Evolutionary conservation across 2,888 invertebrate species (phyloP), one percentile per base, ranked within the genome.

Genomic region (Diarsia brunnea): DNA sequence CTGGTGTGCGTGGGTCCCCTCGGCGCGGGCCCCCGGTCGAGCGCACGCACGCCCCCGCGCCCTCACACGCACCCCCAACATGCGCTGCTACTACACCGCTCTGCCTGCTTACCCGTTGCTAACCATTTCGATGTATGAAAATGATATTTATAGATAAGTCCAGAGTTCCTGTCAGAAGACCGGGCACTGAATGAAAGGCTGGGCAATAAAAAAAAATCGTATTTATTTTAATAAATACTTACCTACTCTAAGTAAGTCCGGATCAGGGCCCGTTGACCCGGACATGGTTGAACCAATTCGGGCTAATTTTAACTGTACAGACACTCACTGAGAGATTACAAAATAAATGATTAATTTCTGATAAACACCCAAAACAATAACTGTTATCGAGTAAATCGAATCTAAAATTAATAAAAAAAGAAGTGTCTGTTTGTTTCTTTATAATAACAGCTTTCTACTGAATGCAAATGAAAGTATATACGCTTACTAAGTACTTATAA

Each of bases 1-100:
- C 60, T 83, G 75, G 92, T 90, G 93, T 92, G 94, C 89, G 93
- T 91, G 89, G 81, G 86, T 24, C 90, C 92, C 91, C 91, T 89
- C 86, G 82, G 73, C 76, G 79, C 74, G 78, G 86, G 84, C 88
- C 84, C 67, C 43, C 49, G 24, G 24, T 51, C 66, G 14, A 5
- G 66, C 53, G 47, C 74, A 53, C 74, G 51, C 63, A 24, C 53
- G 19, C 43, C 60, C 79, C 79, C 74, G 63, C 58, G 10, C 51
- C 49, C 67, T 43, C 53, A 14, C 45, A 27, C 72, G 73, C n/a
- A 24, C 70, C 60, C 27, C 27, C 58, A 27, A 31, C 45, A 63
- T 43, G 64, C 55, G 60, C 38, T 61, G 49, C 69, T 75, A 72
- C 71, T 21, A 31, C 45, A 24, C 61, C 68, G 67, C 60, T 51